A percentile compares a stretch with the other conserved stretches of the same genome.
phyloP scores from a whole-genome alignment of 2,888 invertebrate species.

The Sthenelais limicola region DNA sequence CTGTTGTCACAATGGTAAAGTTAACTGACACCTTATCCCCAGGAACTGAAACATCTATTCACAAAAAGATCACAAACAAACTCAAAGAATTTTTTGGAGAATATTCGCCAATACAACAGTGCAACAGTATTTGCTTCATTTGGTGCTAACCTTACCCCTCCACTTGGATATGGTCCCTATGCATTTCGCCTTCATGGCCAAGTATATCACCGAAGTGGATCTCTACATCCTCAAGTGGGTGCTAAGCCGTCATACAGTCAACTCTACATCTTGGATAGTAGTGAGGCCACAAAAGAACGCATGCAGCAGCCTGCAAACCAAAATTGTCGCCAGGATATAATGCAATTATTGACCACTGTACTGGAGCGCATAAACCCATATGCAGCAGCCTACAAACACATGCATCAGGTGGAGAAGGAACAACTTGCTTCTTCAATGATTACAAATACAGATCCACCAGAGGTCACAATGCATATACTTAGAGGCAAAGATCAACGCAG shows the following conservation, averaged over 20 bases:
- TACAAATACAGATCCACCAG: not conserved
- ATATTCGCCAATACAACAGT: slow-evolving; percentile 17
- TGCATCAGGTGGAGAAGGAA: slow-evolving; percentile 2
- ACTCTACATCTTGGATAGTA: not conserved
- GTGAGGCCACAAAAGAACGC: not conserved
- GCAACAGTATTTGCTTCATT: not conserved
- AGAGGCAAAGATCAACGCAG: slow-evolving; percentile 1
- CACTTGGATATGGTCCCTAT: not conserved
- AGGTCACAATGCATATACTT: not conserved
- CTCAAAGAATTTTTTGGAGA: not conserved
- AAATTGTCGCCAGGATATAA: not conserved
- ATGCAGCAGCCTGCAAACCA: not conserved
- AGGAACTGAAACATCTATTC: not conserved
- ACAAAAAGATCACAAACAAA: too few species aligned
- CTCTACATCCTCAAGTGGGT: not conserved
- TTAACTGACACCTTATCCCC: not conserved
- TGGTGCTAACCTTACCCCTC: not conserved
- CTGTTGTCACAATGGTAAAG: slow-evolving; percentile 10
- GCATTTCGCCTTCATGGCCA: not conserved
- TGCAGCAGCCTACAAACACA: slow-evolving; percentile 4
- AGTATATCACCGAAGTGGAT: not conserved
- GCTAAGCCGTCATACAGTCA: not conserved
- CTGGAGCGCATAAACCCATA: not conserved
- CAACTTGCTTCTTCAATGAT: too few species aligned
- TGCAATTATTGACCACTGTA: not conserved